Percentiles rank a stretch among this genome's conserved stretches.
Conservation (phyloP, 2,888 invertebrate genomes). For the Choristoneura rosaceana region DNA sequence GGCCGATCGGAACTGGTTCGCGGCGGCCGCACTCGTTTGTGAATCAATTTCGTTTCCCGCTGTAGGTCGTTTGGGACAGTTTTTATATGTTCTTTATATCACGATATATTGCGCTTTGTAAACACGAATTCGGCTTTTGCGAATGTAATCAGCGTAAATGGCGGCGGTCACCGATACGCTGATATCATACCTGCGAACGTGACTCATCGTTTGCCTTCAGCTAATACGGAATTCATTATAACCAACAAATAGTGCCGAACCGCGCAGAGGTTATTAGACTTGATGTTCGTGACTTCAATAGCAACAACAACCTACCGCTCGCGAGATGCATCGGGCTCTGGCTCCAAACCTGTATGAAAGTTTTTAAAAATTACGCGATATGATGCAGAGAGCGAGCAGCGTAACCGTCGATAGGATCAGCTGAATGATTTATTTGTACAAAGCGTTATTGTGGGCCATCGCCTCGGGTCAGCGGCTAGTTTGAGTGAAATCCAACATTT, state of each 20-base stretch:
- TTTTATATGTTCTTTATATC: conserved; percentile 43
- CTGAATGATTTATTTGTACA: conserved; percentile 37
- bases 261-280: conserved; percentile 24
- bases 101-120: conserved; percentile 15
- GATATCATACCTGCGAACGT: conserved; percentile 36
- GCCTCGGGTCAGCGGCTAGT: conserved; percentile 60
- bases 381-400: conserved; percentile 29
- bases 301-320: neutral
- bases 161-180: conserved; percentile 35
- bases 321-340: neutral
- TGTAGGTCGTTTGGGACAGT: conserved; percentile 51
- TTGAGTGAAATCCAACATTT: conserved; percentile 69
- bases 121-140: conserved; percentile 23
- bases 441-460: conserved; percentile 50
- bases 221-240: conserved; percentile 25
- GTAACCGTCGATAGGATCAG: conserved; percentile 34
- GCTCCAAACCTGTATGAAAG: conserved; percentile 32
- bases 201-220: conserved; percentile 39
- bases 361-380: conserved; percentile 27
- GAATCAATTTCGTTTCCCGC: conserved; percentile 58
- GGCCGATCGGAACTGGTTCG: conserved; percentile 53
- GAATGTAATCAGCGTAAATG: conserved; percentile 38
- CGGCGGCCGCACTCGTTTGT: conserved; percentile 56
- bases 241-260: conserved; percentile 16
- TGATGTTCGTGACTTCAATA: conserved; percentile 8